A percentile compares a stretch with the other conserved stretches of the same genome.
Evolutionary conservation across 2,797 vertebrate genomes (phyloP).

Genomic region (Sebastes cheni): DNA sequence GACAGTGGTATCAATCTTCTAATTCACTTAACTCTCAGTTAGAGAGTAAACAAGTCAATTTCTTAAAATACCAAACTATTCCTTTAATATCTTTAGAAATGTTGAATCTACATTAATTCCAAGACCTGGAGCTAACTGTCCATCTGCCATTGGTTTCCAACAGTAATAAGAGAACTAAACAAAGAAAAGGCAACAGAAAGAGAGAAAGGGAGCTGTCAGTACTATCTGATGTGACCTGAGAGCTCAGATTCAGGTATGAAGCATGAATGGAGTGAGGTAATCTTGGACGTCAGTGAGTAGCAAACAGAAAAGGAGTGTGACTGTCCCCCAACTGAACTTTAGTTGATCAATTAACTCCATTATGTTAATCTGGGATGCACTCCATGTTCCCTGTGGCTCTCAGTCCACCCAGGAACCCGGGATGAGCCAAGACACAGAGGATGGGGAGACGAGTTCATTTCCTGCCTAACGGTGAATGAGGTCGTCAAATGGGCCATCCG

Average conservation of each 20-base stretch:
- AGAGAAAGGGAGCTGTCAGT: slow-evolving; percentile 39
- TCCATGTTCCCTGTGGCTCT: slow-evolving; percentile 72
- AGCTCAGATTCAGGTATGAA: slow-evolving; percentile 60
- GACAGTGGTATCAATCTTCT: background rate
- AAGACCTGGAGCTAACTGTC: background rate
- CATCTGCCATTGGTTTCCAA: slow-evolving; percentile 8
- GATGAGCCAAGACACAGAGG: slow-evolving; percentile 57
- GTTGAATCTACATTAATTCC: background rate
- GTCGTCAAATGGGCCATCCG: slow-evolving; percentile 49
- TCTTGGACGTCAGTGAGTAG: slow-evolving; percentile 50
- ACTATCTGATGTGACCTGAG: slow-evolving; percentile 33
- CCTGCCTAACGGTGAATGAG: slow-evolving; percentile 47
- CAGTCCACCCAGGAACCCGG: slow-evolving; percentile 57
- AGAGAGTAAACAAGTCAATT: background rate
- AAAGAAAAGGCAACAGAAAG: slow-evolving; percentile 26
- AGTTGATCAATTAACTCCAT: slow-evolving; percentile 76
- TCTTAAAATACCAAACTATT: background rate
- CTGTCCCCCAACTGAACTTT: slow-evolving; percentile 66
- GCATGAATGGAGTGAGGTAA: slow-evolving; percentile 63
- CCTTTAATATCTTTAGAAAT: slow-evolving; percentile 1
- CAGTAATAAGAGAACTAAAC: slow-evolving; percentile 10
- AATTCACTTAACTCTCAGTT: background rate
- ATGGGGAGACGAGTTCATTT: slow-evolving; percentile 57
- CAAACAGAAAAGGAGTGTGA: slow-evolving; percentile 51
- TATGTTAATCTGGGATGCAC: slow-evolving; percentile 76